Base-by-base conservation (phyloP, 2,113 vertebrate genomes). In the Podiceps cristatus region DNA sequence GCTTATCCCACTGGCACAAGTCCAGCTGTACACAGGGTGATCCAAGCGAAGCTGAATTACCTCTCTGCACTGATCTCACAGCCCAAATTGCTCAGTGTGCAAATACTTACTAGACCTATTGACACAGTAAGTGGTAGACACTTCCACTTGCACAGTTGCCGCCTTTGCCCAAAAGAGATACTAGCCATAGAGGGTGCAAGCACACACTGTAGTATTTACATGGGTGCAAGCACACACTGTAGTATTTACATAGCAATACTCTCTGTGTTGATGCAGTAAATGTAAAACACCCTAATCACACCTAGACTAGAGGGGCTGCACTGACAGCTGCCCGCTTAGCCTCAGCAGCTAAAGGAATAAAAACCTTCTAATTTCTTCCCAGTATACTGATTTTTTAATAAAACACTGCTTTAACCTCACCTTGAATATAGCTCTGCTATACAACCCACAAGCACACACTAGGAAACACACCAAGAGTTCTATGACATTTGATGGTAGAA, bases 371-470 rank as follows among this genome's bases (percentile, higher is more conserved):
- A 13, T 49, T 81, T 62, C 33, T 81, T 40, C 13, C 9, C 22
- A 22, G 13, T 19, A 20, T 12, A 37, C 7, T 23, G 3, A 15
- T 24, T 9, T 45, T 27, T 37, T 19, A 82, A 5, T 29, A 64
- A 42, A 56, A 7, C 11, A 37, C 37, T 64, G 5, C 20, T 76
- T 24, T 35, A 63, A 86, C 17, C 14, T 77, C 11, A 77, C 7
- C 14, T 66, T 33, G 29, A 73, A 31, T 16, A 23, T 1, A 74
- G 45, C 24, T 29, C n/a, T n/a, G 19, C 40, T 20, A n/a, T 33
- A 91, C 78, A 79, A 47, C 9, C 24, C 7, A 2, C 13, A 81
- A 72, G 18, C 0, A 2, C 4, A 11, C 3, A 0, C 7, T 63
- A 50, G 35, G 58, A 83, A 37, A 53, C 18, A 71, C 8, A 31